Base-by-base conservation (phyloP, 1,140 invertebrate genomes). In the Pseudomyrmex pallidus region DNA sequence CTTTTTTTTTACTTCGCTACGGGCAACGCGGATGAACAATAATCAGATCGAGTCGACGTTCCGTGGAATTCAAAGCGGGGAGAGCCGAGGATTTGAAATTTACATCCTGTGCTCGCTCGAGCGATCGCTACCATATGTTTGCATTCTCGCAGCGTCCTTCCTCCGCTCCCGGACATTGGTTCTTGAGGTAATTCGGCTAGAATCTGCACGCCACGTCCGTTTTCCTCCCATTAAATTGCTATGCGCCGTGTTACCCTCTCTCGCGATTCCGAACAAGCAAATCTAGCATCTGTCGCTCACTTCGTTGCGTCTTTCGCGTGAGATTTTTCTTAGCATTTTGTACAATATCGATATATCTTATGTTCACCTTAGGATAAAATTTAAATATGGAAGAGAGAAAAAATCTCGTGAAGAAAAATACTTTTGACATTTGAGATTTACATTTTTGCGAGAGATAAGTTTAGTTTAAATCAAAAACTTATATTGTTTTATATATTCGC, bases 81-180 rank as follows among this genome's bases (percentile, higher is more conserved):
- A 25, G 25, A 83, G 57, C 25, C 44, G 85, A 72, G 52, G 63
- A 61, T 22, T 35, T 59, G 82, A 87, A 90, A 91, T 90, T 90
- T 89, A 86, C 84, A 91, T 85, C 64, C 66, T 68, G n/a, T 59
- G 70, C 70, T 83, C 54, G 63, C 68, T 63, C 63, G 82, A 85
- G 67, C 78, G 86, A 90, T 90, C 76, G 62, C 82, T 59, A 67
- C 82, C 89, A 87, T 90, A 87, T 82, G 83, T 90, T 83, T 90
- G 83, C 68, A 78, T 87, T 63, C 80, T 62, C 62, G 56, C 70
- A 52, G 66, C 82, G 66, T 84, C 52, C 50, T 70, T 61, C 44
- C 56, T 59, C 17, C 67, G 25, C 57, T 8, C 35, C 85, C 44
- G 76, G 54, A 52, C 67, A 67, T 86, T 56, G 85, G 62, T 17